A percentile compares a stretch with the other conserved stretches of the same genome.
Conservation (phyloP, 2,797 vertebrate species). For the Bradypodion pumilum region DNA sequence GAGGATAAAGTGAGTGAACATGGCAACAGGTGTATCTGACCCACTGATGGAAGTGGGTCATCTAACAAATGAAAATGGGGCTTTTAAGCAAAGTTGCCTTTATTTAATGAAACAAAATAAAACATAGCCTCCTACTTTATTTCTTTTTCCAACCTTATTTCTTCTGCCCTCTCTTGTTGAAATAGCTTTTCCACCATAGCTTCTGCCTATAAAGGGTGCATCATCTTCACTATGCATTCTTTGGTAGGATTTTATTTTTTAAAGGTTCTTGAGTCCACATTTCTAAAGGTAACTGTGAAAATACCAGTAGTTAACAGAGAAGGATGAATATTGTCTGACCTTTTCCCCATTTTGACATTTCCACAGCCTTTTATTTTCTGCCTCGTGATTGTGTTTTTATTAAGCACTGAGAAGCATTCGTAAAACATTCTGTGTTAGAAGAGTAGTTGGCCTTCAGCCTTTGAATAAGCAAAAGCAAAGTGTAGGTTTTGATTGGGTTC, state of each 20-base stretch:
- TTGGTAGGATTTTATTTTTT: slow-evolving; percentile 35
- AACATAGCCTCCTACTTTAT: accelerated
- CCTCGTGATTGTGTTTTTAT: slow-evolving; percentile 41
- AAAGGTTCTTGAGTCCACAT: slow-evolving; percentile 18
- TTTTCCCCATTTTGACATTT: slow-evolving; percentile 61
- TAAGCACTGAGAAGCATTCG: background rate
- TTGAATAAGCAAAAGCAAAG: slow-evolving; percentile 12
- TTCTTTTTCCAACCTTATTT: slow-evolving; percentile 10
- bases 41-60: background rate
- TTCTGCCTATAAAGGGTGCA: background rate
- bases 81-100: background rate
- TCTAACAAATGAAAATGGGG: slow-evolving; percentile 11
- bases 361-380: slow-evolving; percentile 49
- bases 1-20: background rate
- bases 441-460: slow-evolving; percentile 6
- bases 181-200: background rate
- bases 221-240: background rate
- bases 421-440: background rate
- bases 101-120: background rate
- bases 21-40: background rate
- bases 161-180: background rate
- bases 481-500: slow-evolving; percentile 18
- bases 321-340: slow-evolving; percentile 58
- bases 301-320: slow-evolving; percentile 58
- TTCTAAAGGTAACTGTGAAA: slow-evolving; percentile 62